phyloP scores from a whole-genome alignment of 2,797 vertebrate genomes.

The Lates japonicus region DNA sequence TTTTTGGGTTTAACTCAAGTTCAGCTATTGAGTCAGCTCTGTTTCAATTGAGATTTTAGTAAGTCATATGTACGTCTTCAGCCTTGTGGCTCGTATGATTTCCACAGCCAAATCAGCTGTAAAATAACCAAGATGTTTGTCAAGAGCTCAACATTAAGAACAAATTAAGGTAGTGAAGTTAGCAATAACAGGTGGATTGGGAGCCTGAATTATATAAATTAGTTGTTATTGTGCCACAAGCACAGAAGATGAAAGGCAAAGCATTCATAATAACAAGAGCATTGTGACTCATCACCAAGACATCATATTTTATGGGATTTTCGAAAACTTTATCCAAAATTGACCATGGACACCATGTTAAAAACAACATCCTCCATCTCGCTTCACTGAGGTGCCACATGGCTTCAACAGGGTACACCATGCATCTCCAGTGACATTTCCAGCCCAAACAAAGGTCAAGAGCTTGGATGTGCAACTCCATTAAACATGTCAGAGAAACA shows the following conservation, averaged over 20 bases:
- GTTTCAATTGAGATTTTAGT: slow-evolving; percentile 25
- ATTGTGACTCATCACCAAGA: background rate
- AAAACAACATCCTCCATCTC: background rate
- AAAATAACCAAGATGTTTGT: background rate
- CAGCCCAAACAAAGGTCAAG: slow-evolving; percentile 28
- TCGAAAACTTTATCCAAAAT: background rate
- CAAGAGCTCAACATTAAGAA: background rate
- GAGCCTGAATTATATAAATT: background rate
- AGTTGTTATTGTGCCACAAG: background rate
- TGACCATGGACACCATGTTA: slow-evolving; percentile 6
- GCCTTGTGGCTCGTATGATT: background rate
- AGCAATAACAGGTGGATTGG: background rate
- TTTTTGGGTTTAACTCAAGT: slow-evolving; percentile 35
- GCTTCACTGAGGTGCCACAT: slow-evolving; percentile 1
- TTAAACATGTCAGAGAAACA: slow-evolving; percentile 10
- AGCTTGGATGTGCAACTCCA: slow-evolving; percentile 22
- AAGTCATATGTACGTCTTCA: slow-evolving; percentile 11
- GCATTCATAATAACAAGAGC: background rate
- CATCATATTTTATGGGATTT: background rate
- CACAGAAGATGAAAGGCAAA: slow-evolving; percentile 1
- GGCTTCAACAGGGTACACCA: background rate
- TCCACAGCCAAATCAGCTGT: background rate
- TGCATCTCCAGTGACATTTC: slow-evolving; percentile 24
- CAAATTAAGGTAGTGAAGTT: background rate
- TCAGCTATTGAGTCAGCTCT: slow-evolving; percentile 28